Conservation (phyloP, 2,888 invertebrate genomes). For the Spodoptera exigua region DNA sequence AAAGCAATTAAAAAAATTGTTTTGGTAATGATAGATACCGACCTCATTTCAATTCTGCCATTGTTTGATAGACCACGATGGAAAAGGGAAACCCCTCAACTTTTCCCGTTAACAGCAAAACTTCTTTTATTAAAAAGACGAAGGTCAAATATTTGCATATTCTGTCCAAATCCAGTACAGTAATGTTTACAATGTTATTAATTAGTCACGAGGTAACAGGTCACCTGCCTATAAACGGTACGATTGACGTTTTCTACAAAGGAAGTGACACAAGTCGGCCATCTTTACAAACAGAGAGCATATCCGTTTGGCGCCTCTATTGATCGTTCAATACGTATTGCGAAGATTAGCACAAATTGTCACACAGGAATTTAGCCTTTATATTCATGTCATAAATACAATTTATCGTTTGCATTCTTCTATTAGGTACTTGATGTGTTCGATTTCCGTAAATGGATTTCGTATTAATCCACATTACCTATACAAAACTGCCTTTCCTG, state of each 20-base stretch:
- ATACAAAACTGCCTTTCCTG: slow-evolving; percentile 9
- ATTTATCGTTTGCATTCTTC: slow-evolving; percentile 11
- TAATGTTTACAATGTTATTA: slow-evolving; percentile 26
- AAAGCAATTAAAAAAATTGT: too few relatives aligned
- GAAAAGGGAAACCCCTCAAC: too few relatives aligned
- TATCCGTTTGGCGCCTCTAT: slow-evolving; percentile 73
- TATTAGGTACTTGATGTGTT: slow-evolving; percentile 8
- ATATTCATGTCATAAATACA: slow-evolving; percentile 16
- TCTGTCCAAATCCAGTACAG: slow-evolving; percentile 14
- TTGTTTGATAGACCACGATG: too few relatives aligned
- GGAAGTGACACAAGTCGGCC: slow-evolving; percentile 77
- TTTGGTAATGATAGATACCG: too few relatives aligned
- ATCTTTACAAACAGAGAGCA: slow-evolving; percentile 76
- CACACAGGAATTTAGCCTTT: slow-evolving; percentile 33
- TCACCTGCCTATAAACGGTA: slow-evolving; percentile 50
- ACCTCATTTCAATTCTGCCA: too few relatives aligned
- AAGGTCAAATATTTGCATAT: slow-evolving; percentile 4
- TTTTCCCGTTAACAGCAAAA: too few relatives aligned
- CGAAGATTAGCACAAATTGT: slow-evolving; percentile 35
- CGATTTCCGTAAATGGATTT: slow-evolving; percentile 20
- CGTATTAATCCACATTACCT: slow-evolving; percentile 18
- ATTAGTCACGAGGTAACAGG: slow-evolving; percentile 48
- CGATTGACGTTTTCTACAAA: slow-evolving; percentile 64
- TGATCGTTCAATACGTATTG: slow-evolving; percentile 65
- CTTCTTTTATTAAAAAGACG: too few relatives aligned